Evolutionary conservation across 2,888 invertebrate species (phyloP).

Genomic region (Poecilus cupreus): DNA sequence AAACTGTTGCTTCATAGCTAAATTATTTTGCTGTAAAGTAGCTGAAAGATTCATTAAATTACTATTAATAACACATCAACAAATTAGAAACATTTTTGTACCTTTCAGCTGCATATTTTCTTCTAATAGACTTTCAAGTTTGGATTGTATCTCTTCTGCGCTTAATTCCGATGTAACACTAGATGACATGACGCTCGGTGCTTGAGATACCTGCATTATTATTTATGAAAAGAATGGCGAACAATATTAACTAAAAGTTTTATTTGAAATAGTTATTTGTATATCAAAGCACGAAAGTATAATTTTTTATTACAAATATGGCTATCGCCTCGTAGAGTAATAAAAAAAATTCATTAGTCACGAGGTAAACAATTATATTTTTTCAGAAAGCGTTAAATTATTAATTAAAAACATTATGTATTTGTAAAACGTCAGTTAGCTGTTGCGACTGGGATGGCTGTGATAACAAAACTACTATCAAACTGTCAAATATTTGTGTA

Average conservation of each 20-base stretch:
- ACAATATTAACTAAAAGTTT: neutral
- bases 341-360: too few species aligned
- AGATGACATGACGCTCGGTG: neutral
- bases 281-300: neutral
- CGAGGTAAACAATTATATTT: too few species aligned
- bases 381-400: too few species aligned
- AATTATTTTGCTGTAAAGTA: constrained; percentile 79
- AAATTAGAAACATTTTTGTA: constrained; percentile 18
- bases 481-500: too few species aligned
- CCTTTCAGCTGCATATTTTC: constrained; percentile 67
- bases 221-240: too few species aligned
- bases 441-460: too few species aligned
- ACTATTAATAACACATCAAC: constrained; percentile 60
- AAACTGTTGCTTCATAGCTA: constrained; percentile 81
- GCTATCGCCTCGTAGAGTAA: too few species aligned
- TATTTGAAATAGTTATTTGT: neutral
- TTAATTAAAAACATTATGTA: too few species aligned
- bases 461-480: too few species aligned
- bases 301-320: too few species aligned
- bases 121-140: constrained; percentile 66
- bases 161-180: constrained; percentile 62
- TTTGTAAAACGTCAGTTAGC: too few species aligned
- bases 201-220: constrained; percentile 30
- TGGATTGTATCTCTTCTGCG: constrained; percentile 67
- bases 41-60: constrained; percentile 72